A percentile compares a stretch with the other conserved stretches of the same genome.
phyloP scores from a whole-genome alignment of 2,797 vertebrate species.

The Sebastes kiyomatsui region DNA sequence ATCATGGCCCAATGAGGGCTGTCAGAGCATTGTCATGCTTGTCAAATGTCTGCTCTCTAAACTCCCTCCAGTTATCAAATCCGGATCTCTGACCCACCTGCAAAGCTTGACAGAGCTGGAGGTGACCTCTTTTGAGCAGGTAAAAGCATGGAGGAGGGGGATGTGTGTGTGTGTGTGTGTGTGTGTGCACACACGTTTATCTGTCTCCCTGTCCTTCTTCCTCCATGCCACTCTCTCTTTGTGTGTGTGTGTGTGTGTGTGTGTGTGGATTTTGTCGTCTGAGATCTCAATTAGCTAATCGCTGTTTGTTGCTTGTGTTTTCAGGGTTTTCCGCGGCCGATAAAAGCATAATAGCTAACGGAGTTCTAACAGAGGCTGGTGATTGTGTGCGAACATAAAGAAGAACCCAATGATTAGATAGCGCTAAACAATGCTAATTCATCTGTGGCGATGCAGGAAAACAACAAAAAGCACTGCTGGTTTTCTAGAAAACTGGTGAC shows the following conservation, averaged over 20 bases:
- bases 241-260: not conserved
- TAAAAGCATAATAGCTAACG: conserved; percentile 31
- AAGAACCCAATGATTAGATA: conserved; percentile 45
- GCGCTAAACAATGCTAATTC: conserved; percentile 61
- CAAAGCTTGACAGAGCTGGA: conserved; percentile 82
- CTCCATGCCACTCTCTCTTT: conserved; percentile 16
- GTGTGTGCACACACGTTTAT: not conserved
- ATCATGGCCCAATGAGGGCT: conserved; percentile 86
- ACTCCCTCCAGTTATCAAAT: conserved; percentile 81
- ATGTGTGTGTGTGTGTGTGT: conserved; percentile 11
- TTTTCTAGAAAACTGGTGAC: conserved; percentile 55
- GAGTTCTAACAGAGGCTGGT: conserved; percentile 36
- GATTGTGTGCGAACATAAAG: conserved; percentile 50
- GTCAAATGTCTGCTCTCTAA: conserved; percentile 85
- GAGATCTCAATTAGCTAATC: conserved; percentile 62
- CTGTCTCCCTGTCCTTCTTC: conserved; percentile 8
- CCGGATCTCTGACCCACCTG: conserved; percentile 85
- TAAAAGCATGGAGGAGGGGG: conserved; percentile 16
- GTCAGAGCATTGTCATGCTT: conserved; percentile 85
- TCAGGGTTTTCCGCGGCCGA: conserved; percentile 5
- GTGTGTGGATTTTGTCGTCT: conserved; percentile 31
- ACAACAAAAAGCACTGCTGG: conserved; percentile 34
- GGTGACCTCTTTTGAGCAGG: conserved; percentile 75
- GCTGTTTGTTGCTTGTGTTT: conserved; percentile 38
- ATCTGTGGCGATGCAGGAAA: conserved; percentile 37